Conservation (phyloP, 2,888 invertebrate species). For the Euzetes globulus region DNA sequence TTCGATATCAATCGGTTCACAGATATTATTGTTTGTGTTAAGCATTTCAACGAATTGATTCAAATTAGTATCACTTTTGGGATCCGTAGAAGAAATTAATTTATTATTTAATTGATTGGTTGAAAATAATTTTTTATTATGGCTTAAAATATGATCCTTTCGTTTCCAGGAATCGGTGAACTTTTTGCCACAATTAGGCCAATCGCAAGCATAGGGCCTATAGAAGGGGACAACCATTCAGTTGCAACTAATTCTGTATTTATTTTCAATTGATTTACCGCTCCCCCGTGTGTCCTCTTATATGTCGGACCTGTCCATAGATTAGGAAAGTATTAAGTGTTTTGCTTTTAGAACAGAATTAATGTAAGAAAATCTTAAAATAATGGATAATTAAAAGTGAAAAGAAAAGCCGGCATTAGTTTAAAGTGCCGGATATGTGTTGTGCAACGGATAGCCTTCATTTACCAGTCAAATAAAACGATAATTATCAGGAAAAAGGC, state of each 20-base stretch:
- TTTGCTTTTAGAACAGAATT: no score
- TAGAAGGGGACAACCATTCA: not conserved
- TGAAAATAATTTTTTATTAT: not conserved
- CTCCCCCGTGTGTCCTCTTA: not conserved
- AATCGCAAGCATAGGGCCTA: slow-evolving; percentile 75
- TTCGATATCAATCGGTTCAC: slow-evolving; percentile 4
- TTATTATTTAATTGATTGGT: not conserved
- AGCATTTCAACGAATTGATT: slow-evolving; percentile 15
- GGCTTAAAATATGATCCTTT: slow-evolving; percentile 12
- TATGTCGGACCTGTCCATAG: not conserved
- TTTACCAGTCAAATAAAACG: not conserved
- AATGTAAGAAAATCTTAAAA: not conserved
- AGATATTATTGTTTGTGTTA: slow-evolving; percentile 10
- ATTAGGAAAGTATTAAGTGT: not conserved
- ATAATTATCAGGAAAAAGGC: not conserved
- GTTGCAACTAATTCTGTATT: no score
- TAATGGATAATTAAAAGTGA: not conserved
- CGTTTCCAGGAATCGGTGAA: slow-evolving; percentile 59
- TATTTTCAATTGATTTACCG: no score
- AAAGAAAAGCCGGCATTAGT: not conserved
- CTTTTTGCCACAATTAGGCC: slow-evolving; percentile 73
- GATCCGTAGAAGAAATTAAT: not conserved
- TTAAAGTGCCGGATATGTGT: not conserved
- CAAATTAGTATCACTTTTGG: slow-evolving; percentile 7
- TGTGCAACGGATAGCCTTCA: not conserved